Evolutionary conservation across 2,888 invertebrate species (phyloP), one percentile per base, ranked within the genome.

Genomic region (Agrotis puta): DNA sequence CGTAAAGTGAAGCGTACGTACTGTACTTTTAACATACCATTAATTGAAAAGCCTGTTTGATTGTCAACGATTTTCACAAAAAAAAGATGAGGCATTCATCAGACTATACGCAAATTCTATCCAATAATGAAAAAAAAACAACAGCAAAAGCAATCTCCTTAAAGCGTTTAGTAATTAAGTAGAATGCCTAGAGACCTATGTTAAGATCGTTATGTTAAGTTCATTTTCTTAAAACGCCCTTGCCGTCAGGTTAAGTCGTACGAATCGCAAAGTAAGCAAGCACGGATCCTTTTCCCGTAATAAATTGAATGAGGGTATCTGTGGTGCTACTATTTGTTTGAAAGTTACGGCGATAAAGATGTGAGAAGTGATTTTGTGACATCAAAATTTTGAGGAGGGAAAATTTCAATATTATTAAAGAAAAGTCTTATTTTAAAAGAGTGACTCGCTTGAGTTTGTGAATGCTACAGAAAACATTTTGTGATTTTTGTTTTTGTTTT

Each of bases 231-330:
- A 77, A 84, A 79, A 82, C 75, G 65, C 64, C 33, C 27, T 20
- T 13, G 53, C 76, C 61, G 64, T 82, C 79, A 70, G 79, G 71
- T 72, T 79, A 74, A 76, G 77, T 67, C 57, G n/a, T 71, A 72
- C 54, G 85, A 76, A 83, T 83, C 68, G 79, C 85, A 82, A 84
- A 85, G 80, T 86, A 82, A 80, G 83, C 78, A 77, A 50, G 71
- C 70, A 72, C 53, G 63, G 64, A 81, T 74, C 70, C 76, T 81
- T 79, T 77, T 53, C 71, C 76, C 70, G 79, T 86, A 85, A 82
- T 85, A 83, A 85, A 87, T 86, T 86, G 84, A 82, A 84, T 78
- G 79, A 79, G 75, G 64, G 70, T 81, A 68, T 58, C 9, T 20
- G 33, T 9, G 14, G 57, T 51, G 3, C 67, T 84, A 86, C 85